These are phyloP conservation scores for Drosophila fuyamai DNA, from an alignment of 1,140 invertebrate genomes.

Conservation along the genomic window DNA sequence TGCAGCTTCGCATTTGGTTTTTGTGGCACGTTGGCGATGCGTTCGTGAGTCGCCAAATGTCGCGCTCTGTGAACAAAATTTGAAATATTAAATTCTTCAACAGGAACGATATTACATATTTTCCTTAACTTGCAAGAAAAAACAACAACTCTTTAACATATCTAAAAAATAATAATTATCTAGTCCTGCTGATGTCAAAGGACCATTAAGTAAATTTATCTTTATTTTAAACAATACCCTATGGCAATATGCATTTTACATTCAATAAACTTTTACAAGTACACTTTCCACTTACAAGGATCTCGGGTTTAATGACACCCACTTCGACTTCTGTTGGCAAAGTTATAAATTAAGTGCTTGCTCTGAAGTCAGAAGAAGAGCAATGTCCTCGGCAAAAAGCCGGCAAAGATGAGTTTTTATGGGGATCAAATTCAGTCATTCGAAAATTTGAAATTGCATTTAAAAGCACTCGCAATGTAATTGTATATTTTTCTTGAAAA, in stretches of 20 bases:
- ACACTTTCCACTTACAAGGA: conserved; percentile 16
- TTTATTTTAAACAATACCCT: background rate
- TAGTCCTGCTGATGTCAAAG: background rate
- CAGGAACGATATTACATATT: no score
- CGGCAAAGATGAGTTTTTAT: conserved; percentile 11
- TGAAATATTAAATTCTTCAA: background rate
- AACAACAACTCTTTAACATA: no score
- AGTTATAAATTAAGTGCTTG: conserved; percentile 20
- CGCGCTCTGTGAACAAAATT: conserved; percentile 1
- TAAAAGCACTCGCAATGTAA: background rate
- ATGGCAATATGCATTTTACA: conserved; percentile 13
- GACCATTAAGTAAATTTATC: background rate
- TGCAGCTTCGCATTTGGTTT: conserved; percentile 29
- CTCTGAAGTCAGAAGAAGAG: conserved; percentile 3
- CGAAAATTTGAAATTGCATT: background rate
- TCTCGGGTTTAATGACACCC: conserved; percentile 21
- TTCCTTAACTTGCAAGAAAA: no score
- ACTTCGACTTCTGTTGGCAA: conserved; percentile 14
- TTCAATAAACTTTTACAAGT: conserved; percentile 39
- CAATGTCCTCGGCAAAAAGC: conserved; percentile 12
- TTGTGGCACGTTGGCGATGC: conserved; percentile 36
- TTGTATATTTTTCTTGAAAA: conserved; percentile 3
- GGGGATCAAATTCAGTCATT: conserved; percentile 11
- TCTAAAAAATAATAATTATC: no score
- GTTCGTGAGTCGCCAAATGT: conserved; percentile 30